Evolutionary conservation across 2,888 invertebrate genomes (phyloP).

Genomic region (Unio delphinus): DNA sequence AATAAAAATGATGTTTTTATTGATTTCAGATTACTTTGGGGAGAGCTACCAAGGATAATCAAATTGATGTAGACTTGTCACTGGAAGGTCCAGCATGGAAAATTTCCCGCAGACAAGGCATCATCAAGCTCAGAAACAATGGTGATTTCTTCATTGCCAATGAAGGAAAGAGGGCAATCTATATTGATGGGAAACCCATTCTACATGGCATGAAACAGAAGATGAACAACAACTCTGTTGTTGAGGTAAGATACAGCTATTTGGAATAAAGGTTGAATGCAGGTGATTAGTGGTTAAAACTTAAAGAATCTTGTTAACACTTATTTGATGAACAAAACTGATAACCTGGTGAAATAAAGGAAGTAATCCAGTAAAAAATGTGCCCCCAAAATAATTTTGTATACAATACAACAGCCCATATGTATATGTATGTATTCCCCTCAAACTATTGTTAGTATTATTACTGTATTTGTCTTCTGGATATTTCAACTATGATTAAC

Average conservation of each 20-base stretch:
- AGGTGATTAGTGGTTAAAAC: no score
- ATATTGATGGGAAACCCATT: constrained; percentile 93
- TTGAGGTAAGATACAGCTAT: constrained; percentile 79
- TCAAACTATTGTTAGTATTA: no score
- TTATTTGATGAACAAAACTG: no score
- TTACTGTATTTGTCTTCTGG: no score
- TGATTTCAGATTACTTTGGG: constrained; percentile 87
- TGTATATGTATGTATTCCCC: no score
- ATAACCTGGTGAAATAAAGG: no score
- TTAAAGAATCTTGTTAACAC: no score
- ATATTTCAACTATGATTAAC: no score
- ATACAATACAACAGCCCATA: no score
- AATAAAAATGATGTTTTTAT: not conserved
- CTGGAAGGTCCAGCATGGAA: constrained; percentile 96
- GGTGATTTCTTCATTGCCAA: constrained; percentile 96
- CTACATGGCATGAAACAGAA: constrained; percentile 90
- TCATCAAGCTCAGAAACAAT: constrained; percentile 89
- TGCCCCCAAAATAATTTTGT: no score
- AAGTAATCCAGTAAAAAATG: no score
- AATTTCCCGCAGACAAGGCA: constrained; percentile 89
- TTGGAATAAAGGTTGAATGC: no score
- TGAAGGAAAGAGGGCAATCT: constrained; percentile 94
- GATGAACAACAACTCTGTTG: constrained; percentile 92
- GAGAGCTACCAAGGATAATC: constrained; percentile 87
- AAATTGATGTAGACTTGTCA: constrained; percentile 93